Base-by-base conservation (phyloP, 2,888 invertebrate species). In the Aporophyla lueneburgensis region DNA sequence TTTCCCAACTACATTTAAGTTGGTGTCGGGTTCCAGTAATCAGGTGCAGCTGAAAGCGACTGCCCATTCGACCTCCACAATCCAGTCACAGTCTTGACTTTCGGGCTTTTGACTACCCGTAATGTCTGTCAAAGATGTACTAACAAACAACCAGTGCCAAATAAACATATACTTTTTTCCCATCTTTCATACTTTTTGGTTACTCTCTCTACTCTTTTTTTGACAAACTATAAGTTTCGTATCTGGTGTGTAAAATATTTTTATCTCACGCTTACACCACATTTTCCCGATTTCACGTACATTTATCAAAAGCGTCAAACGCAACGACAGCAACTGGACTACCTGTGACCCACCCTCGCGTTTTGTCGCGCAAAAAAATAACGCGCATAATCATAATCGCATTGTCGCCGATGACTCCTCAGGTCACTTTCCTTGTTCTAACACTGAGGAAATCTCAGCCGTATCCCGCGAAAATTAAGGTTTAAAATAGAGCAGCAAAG, bases 351-450 rank as follows among this genome's bases (percentile, higher is more conserved):
- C 90, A 87, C 91, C 89, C 89, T 87, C 87, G 84, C 88, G 87
- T 85, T 89, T 86, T 88, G 87, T 89, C 87, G 86, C 87, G 84
- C 86, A 90, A 92, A 92, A 92, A 91, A 88, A 88, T 87, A 83
- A 88, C 86, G 88, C 85, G 87, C 84, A 88, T 91, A 90, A 91
- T 91, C 89, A 81, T 88, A 89, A 89, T 90, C 88, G 89, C 85
- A 89, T 89, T 88, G 90, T 89, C 87, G 88, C 86, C 81, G 76
- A 84, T 86, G 84, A 88, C 85, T 91, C 83, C 85, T 82, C 83
- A 85, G 88, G 89, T 89, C 89, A 89, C 86, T 83, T 88, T 90
- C 85, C 87, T 88, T 81, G 74, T 86, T 71, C 21, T 0, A 21
- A 21, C 24, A 62, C 14, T 43, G 21, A 67, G 5, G 40, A 43